Conservation (phyloP, 1,140 invertebrate genomes). For the Maniola jurtina region DNA sequence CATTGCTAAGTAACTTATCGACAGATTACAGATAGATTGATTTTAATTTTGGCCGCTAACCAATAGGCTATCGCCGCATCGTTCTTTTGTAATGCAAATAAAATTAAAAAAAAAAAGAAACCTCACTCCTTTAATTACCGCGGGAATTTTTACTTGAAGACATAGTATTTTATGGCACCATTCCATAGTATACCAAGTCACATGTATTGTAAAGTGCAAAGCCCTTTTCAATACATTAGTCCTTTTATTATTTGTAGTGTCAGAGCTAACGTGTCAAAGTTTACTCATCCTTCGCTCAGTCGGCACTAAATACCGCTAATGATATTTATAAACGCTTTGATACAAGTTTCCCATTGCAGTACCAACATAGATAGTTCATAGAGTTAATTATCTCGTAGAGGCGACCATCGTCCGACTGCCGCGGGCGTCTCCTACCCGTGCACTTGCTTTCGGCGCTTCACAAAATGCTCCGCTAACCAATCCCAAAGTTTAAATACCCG, state of each 20-base stretch:
- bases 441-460: slow-evolving; percentile 54
- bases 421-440: slow-evolving; percentile 44
- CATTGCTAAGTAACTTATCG: too few relatives aligned
- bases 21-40: too few relatives aligned
- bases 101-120: too few relatives aligned
- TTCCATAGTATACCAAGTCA: too few relatives aligned
- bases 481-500: slow-evolving; percentile 66
- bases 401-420: slow-evolving; percentile 53
- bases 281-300: neutral
- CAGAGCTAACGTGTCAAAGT: neutral
- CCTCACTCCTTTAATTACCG: too few relatives aligned
- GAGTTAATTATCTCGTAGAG: slow-evolving; percentile 72
- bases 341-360: slow-evolving; percentile 67
- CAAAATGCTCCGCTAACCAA: slow-evolving; percentile 69
- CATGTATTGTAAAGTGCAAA: too few relatives aligned
- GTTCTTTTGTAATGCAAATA: too few relatives aligned
- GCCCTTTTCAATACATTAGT: too few relatives aligned
- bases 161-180: too few relatives aligned
- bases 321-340: slow-evolving; percentile 62
- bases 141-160: too few relatives aligned
- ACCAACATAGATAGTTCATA: slow-evolving; percentile 62
- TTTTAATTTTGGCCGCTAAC: too few relatives aligned
- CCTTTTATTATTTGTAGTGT: neutral
- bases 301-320: slow-evolving; percentile 21
- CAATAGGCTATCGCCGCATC: too few relatives aligned